These are phyloP conservation scores for Narcine bancroftii DNA, from an alignment of 2,113 vertebrate species.

Conservation along the genomic window DNA sequence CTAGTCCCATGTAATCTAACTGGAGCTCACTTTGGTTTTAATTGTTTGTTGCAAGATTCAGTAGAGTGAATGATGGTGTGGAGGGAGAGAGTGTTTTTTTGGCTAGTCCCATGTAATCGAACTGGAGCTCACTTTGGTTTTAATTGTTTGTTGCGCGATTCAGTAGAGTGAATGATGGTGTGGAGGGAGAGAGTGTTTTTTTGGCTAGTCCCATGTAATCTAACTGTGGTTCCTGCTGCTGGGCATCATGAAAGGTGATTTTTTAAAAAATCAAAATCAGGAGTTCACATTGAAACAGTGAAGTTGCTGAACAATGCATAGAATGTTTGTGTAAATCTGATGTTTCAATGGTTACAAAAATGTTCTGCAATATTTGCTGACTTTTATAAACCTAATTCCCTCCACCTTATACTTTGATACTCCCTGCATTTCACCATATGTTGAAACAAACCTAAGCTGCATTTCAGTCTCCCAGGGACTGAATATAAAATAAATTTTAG, in stretches of 20 bases:
- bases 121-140: no score
- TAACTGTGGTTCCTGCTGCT: neutral
- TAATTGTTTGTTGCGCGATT: neutral
- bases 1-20: no score
- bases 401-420: neutral
- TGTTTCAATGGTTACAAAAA: neutral
- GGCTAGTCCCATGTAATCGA: no score
- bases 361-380: neutral
- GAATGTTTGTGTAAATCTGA: neutral
- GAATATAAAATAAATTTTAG: neutral
- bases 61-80: no score
- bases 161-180: neutral
- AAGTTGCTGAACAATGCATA: neutral
- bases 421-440: neutral
- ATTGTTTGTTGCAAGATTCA: neutral
- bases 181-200: neutral
- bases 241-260: neutral
- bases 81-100: no score
- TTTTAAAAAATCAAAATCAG: no score
- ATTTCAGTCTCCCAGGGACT: neutral
- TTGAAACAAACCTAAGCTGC: neutral
- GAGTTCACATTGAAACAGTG: no score
- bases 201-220: neutral
- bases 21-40: no score
- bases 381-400: neutral